phyloP scores from a whole-genome alignment of 2,113 vertebrate species.

The Varanus salvator region DNA sequence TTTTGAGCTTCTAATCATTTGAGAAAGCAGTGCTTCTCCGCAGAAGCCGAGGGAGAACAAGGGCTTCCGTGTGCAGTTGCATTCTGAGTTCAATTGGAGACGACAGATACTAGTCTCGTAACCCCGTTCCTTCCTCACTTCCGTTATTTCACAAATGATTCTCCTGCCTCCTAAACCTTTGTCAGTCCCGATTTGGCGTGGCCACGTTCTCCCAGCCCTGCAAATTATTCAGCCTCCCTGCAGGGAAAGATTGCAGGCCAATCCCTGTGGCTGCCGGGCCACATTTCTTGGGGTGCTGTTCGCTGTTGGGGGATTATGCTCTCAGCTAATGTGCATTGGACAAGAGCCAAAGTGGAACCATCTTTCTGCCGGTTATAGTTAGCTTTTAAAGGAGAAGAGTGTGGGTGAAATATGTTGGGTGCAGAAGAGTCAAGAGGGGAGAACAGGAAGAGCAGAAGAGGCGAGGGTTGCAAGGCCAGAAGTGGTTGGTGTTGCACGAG shows the following conservation, averaged over 20 bases:
- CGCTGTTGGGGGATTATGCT: neutral
- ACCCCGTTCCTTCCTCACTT: neutral
- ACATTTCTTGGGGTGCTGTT: neutral
- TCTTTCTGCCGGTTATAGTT: neutral
- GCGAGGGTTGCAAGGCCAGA: neutral
- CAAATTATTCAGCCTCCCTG: neutral
- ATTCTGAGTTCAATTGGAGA: no score
- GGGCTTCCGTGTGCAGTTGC: no score
- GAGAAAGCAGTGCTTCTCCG: no score
- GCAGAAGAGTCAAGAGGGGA: neutral
- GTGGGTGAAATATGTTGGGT: neutral
- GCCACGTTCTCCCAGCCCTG: neutral
- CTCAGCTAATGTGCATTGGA: neutral
- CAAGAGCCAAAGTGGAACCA: no score
- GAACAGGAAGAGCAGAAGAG: neutral
- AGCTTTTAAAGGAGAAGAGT: neutral
- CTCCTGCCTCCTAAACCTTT: neutral
- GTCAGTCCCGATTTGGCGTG: neutral
- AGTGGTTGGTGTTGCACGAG: neutral
- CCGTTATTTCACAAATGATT: neutral
- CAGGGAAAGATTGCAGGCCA: neutral
- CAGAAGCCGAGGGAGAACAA: no score
- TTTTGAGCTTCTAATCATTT: no score
- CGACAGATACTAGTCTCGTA: neutral
- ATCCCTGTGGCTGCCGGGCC: neutral